These are phyloP conservation scores for Enteromius viviparus DNA, from an alignment of 2,797 vertebrate genomes.

Conservation along the genomic window DNA sequence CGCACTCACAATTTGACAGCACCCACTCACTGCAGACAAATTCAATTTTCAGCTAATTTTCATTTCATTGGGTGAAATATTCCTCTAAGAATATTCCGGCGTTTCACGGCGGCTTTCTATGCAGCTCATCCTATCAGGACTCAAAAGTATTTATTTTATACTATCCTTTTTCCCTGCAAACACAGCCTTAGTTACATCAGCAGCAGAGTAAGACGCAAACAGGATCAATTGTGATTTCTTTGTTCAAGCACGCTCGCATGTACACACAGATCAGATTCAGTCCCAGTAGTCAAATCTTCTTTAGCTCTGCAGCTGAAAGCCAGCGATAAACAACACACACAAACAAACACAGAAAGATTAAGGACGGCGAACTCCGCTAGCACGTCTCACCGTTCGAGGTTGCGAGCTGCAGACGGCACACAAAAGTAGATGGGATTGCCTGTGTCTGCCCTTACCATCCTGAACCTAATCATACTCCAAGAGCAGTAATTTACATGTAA, in stretches of 20 bases:
- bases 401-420: not conserved
- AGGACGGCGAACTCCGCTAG: not conserved
- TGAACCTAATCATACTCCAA: conserved; percentile 11
- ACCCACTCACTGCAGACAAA: not conserved
- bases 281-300: conserved; percentile 41
- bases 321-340: conserved; percentile 30
- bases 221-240: conserved; percentile 1
- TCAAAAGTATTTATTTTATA: conserved; percentile 1
- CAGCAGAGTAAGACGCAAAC: not conserved
- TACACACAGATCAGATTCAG: conserved; percentile 19
- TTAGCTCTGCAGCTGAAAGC: conserved; percentile 36
- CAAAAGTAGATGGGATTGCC: conserved; percentile 30
- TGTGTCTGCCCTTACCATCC: not conserved
- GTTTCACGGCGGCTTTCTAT: not conserved
- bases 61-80: not conserved
- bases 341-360: conserved; percentile 45
- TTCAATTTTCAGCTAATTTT: not conserved
- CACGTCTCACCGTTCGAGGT: not conserved
- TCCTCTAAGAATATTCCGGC: not conserved
- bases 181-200: not conserved
- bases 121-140: not conserved
- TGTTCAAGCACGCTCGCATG: conserved; percentile 27
- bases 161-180: not conserved
- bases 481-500: conserved; percentile 54
- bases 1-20: not conserved